Conservation (phyloP, 2,888 invertebrate species). For the Agonum fuliginosum region DNA sequence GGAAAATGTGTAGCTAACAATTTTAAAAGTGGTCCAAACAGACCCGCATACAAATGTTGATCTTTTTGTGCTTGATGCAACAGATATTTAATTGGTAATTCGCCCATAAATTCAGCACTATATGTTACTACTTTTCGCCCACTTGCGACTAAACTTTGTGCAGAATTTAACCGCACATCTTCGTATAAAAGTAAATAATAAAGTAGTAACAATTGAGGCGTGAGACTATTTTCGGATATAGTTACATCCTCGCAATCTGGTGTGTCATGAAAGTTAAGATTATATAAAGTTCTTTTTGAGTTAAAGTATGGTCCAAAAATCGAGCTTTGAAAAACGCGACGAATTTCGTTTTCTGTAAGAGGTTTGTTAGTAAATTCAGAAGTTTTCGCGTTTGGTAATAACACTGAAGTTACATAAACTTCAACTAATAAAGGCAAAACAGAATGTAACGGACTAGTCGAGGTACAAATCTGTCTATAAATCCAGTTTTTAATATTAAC, state of each 20-base stretch:
- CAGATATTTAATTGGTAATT: constrained; percentile 94
- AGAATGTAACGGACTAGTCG: constrained; percentile 93
- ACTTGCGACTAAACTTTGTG: constrained; percentile 79
- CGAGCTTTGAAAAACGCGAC: constrained; percentile 87
- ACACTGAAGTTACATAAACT: constrained; percentile 94
- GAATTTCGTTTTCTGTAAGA: constrained; percentile 91
- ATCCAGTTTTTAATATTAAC: constrained; percentile 98
- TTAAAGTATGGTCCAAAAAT: constrained; percentile 85
- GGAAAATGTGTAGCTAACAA: constrained; percentile 95
- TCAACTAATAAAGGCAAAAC: constrained; percentile 94
- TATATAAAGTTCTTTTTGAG: constrained; percentile 73
- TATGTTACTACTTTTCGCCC: constrained; percentile 88
- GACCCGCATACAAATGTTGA: constrained; percentile 91
- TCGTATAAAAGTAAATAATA: constrained; percentile 96
- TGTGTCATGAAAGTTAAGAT: constrained; percentile 73
- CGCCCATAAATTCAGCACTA: constrained; percentile 89
- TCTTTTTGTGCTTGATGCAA: constrained; percentile 94
- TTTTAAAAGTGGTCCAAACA: constrained; percentile 92
- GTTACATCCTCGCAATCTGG: constrained; percentile 74
- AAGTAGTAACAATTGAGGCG: constrained; percentile 90
- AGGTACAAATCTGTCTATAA: constrained; percentile 92
- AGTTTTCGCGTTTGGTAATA: constrained; percentile 81
- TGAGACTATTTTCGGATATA: constrained; percentile 81
- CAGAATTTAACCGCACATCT: constrained; percentile 87
- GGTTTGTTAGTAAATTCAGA: constrained; percentile 92